A percentile compares a stretch with the other conserved stretches of the same genome.
phyloP scores from a whole-genome alignment of 1,140 invertebrate species.

The Trachelipus rathkii region DNA sequence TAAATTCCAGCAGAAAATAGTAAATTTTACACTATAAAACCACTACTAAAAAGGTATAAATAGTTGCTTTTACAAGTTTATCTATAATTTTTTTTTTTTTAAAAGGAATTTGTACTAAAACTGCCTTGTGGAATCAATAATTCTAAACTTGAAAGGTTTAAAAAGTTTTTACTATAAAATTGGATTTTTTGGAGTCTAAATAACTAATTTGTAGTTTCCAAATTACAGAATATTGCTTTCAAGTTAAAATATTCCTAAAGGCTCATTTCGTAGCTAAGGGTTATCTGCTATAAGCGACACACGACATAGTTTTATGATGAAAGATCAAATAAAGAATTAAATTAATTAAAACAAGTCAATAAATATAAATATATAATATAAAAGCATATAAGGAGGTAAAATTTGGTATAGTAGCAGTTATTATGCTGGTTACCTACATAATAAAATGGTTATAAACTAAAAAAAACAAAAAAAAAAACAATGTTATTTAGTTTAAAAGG shows the following conservation, averaged over 20 bases:
- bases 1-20: neutral
- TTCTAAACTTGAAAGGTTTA: no score
- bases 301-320: neutral
- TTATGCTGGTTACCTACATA: neutral
- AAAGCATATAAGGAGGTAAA: neutral
- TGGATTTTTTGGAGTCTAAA: no score
- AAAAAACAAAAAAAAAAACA: neutral
- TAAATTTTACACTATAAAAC: neutral
- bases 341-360: neutral
- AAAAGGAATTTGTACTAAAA: neutral
- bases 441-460: neutral
- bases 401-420: no score
- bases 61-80: conserved; percentile 1
- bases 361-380: neutral
- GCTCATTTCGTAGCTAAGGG: neutral
- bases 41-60: conserved; percentile 6
- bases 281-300: neutral
- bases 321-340: conserved; percentile 3
- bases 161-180: no score
- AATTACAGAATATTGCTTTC: neutral
- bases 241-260: neutral
- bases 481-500: neutral
- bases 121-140: no score
- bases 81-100: neutral
- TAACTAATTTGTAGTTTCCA: no score